Percentiles rank a stretch among this genome's conserved stretches.
phyloP scores from a whole-genome alignment of 2,888 invertebrate species.

The Calameuta idolon region DNA sequence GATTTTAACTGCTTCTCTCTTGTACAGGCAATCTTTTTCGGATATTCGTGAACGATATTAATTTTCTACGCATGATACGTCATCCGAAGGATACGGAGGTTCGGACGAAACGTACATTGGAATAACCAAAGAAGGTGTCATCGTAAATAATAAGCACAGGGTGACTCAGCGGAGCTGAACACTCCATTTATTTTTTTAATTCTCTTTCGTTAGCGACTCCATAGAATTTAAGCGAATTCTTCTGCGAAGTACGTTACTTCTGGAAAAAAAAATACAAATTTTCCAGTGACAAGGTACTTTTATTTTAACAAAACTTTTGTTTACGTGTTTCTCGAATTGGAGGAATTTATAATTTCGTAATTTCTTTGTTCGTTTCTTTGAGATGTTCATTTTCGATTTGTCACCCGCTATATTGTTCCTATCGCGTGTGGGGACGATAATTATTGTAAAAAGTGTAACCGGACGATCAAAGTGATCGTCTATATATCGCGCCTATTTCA shows the following conservation, averaged over 20 bases:
- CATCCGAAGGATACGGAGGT: slow-evolving; percentile 28
- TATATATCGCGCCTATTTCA: not conserved
- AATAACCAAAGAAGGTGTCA: slow-evolving; percentile 40
- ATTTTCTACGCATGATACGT: slow-evolving; percentile 24
- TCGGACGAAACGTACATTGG: slow-evolving; percentile 32
- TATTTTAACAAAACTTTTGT: not conserved
- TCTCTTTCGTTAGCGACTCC: not conserved
- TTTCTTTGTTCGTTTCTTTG: not conserved
- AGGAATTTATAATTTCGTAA: not conserved
- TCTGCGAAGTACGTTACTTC: not conserved
- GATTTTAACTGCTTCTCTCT: not conserved
- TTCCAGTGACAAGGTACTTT: not conserved
- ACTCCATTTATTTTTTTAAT: not conserved
- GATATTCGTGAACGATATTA: slow-evolving; percentile 25
- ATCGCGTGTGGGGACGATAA: not conserved
- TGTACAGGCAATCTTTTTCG: not conserved
- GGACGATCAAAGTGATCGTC: not conserved
- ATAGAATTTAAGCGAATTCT: not conserved
- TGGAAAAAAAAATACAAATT: not conserved
- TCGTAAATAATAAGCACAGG: not conserved
- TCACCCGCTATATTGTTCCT: not conserved
- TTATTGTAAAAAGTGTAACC: not conserved
- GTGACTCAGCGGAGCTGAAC: not conserved
- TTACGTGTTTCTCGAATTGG: not conserved
- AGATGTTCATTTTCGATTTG: not conserved